phyloP scores from a whole-genome alignment of 53 echinoderm and acorn worm genomes.

The Astropecten irregularis region DNA sequence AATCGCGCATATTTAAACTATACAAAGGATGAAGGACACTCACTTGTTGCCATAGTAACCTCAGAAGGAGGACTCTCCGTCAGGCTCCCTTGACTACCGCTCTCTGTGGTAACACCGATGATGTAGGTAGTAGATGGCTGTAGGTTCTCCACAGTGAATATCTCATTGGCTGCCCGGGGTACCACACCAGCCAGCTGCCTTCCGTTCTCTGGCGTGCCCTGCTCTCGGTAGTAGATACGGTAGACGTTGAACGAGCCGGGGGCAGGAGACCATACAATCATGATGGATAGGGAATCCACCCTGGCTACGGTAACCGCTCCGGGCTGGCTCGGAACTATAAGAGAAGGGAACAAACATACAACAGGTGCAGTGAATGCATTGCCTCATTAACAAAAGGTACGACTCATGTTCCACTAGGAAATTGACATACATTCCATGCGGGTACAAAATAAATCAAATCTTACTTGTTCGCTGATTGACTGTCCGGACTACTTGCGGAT shows the following conservation, averaged over 20 bases:
- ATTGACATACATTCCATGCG: too few species aligned
- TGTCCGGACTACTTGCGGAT: constrained; percentile 38
- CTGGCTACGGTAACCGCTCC: background rate
- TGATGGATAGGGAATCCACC: constrained; percentile 25
- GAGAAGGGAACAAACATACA: too few species aligned
- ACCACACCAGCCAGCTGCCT: constrained; percentile 22
- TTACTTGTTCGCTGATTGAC: constrained; percentile 57
- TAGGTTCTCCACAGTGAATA: constrained; percentile 34
- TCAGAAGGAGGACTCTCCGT: constrained; percentile 29
- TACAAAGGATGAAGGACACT: too few species aligned
- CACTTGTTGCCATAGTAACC: constrained; percentile 29
- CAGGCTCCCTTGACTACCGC: constrained; percentile 20
- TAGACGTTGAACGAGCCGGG: constrained; percentile 47
- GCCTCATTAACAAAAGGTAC: too few species aligned
- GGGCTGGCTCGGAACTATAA: constrained; percentile 63
- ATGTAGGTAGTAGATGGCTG: constrained; percentile 54
- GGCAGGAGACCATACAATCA: constrained; percentile 53
- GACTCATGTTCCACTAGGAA: too few species aligned
- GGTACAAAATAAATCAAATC: too few species aligned
- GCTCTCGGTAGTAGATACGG: background rate
- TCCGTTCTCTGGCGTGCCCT: background rate
- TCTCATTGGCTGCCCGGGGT: background rate
- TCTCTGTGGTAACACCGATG: constrained; percentile 58
- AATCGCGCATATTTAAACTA: too few species aligned
- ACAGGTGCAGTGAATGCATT: too few species aligned